phyloP scores from a whole-genome alignment of 2,797 vertebrate genomes.

The Neosilurus hyrtlii region DNA sequence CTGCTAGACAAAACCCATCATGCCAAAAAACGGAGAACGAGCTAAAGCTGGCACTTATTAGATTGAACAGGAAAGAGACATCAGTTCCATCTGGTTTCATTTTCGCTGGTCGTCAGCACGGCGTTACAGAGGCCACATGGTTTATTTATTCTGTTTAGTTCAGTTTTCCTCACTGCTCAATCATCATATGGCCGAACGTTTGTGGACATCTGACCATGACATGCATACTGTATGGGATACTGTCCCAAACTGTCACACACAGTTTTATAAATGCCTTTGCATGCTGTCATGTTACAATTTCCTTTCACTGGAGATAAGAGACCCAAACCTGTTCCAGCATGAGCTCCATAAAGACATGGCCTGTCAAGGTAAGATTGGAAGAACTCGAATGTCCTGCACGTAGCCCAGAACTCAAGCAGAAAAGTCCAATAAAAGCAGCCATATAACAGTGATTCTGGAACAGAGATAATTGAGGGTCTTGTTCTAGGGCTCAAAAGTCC shows the following conservation, averaged over 20 bases:
- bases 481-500: not conserved
- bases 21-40: not conserved
- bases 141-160: constrained; percentile 3
- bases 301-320: not conserved
- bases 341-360: not conserved
- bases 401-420: not conserved
- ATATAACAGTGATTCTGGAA: not conserved
- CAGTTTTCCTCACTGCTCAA: not conserved
- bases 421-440: not conserved
- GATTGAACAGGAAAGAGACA: constrained; percentile 17
- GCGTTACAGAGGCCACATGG: not conserved
- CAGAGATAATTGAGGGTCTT: not conserved
- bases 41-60: constrained; percentile 3
- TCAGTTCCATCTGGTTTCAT: constrained; percentile 21
- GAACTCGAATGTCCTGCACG: not conserved
- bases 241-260: not conserved
- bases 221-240: not conserved
- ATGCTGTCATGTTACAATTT: not conserved
- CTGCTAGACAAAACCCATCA: constrained; percentile 11
- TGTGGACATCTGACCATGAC: not conserved
- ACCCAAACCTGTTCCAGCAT: not conserved
- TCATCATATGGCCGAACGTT: not conserved
- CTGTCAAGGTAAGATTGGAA: not conserved
- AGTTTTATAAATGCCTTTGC: not conserved
- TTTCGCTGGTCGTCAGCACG: not conserved